phyloP scores from a whole-genome alignment of 2,888 invertebrate species.

The Catocala nupta region DNA sequence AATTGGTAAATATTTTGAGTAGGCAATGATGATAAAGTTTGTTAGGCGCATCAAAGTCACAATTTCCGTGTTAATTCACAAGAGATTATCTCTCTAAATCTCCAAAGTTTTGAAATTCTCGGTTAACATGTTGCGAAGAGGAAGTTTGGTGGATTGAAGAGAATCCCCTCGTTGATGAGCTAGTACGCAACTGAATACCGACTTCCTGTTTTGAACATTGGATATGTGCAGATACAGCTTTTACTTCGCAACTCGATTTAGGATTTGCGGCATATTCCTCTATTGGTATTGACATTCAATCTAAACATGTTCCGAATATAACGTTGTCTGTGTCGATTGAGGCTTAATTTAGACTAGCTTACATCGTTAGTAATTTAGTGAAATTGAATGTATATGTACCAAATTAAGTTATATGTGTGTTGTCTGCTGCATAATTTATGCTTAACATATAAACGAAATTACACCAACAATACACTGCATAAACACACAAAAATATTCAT shows the following conservation, averaged over 20 bases:
- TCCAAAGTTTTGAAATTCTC: conserved; percentile 71
- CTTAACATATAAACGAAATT: conserved; percentile 2
- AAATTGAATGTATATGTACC: too few relatives aligned
- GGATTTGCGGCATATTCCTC: conserved; percentile 12
- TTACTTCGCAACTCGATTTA: conserved; percentile 35
- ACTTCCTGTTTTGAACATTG: conserved; percentile 61
- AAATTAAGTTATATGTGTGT: too few relatives aligned
- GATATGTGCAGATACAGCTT: conserved; percentile 50
- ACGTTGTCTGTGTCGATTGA: background rate
- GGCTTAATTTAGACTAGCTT: background rate
- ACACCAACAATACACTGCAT: conserved; percentile 5
- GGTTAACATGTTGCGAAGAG: conserved; percentile 70
- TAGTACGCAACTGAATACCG: conserved; percentile 65
- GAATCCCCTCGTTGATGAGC: conserved; percentile 69
- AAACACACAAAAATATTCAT: conserved; percentile 11
- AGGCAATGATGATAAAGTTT: conserved; percentile 56
- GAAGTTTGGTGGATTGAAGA: conserved; percentile 77
- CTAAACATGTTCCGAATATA: conserved; percentile 2
- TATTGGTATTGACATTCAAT: conserved; percentile 9
- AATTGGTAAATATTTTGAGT: conserved; percentile 49
- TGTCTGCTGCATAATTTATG: background rate
- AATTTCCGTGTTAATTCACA: conserved; percentile 67
- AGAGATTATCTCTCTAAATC: conserved; percentile 71
- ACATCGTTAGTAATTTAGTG: too few relatives aligned
- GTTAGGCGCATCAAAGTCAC: conserved; percentile 60